phyloP scores from a whole-genome alignment of 2,888 invertebrate species.

The Balanococcus diminutus region DNA sequence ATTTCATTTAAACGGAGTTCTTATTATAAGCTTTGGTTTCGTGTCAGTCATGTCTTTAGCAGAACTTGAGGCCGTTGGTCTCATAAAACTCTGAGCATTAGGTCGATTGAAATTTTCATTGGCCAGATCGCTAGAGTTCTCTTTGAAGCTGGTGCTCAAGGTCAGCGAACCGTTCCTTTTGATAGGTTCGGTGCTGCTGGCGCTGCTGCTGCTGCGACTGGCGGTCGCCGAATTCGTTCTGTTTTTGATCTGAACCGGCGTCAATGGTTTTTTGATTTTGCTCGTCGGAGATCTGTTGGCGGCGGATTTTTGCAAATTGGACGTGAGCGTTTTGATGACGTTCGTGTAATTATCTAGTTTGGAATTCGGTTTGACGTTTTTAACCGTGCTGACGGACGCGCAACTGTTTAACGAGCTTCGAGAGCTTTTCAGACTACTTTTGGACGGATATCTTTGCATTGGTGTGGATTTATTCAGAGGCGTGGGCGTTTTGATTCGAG shows the following conservation, averaged over 20 bases:
- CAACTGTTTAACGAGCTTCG: slow-evolving; percentile 83
- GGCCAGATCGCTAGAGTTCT: slow-evolving; percentile 61
- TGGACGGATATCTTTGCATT: slow-evolving; percentile 70
- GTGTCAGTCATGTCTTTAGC: slow-evolving; percentile 67
- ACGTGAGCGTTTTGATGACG: slow-evolving; percentile 64
- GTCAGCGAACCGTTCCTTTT: slow-evolving; percentile 56
- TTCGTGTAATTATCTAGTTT: slow-evolving; percentile 64
- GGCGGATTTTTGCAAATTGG: slow-evolving; percentile 60
- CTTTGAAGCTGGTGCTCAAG: slow-evolving; percentile 64
- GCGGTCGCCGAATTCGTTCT: slow-evolving; percentile 62
- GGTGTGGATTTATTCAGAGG: neutral
- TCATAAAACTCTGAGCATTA: slow-evolving; percentile 73
- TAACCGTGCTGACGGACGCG: slow-evolving; percentile 76
- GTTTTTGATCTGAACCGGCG: slow-evolving; percentile 58
- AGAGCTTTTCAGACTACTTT: slow-evolving; percentile 81
- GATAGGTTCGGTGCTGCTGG: slow-evolving; percentile 61
- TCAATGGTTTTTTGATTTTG: slow-evolving; percentile 59
- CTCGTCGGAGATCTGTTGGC: slow-evolving; percentile 56
- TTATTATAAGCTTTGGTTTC: slow-evolving; percentile 54
- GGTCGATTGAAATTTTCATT: slow-evolving; percentile 61
- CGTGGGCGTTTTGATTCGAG: slow-evolving; percentile 48
- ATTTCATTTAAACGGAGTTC: slow-evolving; percentile 54
- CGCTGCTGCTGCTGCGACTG: slow-evolving; percentile 64
- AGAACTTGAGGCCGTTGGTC: slow-evolving; percentile 83
- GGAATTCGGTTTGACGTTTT: slow-evolving; percentile 63